Evolutionary conservation across 37 sponge, comb jelly and placozoan genomes (phyloP).

Genomic region (Ianthella basta): DNA sequence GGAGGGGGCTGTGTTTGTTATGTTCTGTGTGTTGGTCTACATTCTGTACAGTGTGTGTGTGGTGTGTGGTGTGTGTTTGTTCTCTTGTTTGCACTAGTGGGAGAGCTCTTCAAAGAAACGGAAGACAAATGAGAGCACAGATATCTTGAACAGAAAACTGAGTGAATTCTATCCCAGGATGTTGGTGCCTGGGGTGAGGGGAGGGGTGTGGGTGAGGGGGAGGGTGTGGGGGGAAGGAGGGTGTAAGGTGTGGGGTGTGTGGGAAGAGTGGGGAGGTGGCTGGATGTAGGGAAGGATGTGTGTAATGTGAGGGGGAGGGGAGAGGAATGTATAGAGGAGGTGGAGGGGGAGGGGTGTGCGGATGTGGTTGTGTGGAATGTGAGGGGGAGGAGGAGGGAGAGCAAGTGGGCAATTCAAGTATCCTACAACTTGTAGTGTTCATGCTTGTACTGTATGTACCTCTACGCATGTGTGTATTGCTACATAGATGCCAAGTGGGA

Average conservation of each 20-base stretch:
- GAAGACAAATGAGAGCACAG: not conserved
- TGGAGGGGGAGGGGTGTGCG: not conserved
- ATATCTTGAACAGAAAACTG: slow-evolving; percentile 36
- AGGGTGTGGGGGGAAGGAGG: too few relatives aligned
- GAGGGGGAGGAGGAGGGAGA: not conserved
- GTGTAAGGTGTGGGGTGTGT: too few relatives aligned
- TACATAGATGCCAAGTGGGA: not conserved
- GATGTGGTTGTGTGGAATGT: not conserved
- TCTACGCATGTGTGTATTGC: slow-evolving; percentile 18
- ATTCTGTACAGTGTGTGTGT: too few relatives aligned
- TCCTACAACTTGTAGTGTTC: too few relatives aligned
- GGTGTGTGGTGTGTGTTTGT: not conserved
- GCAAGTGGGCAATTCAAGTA: too few relatives aligned
- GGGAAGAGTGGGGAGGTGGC: too few relatives aligned
- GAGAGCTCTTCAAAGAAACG: slow-evolving; percentile 10
- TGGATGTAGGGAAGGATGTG: too few relatives aligned
- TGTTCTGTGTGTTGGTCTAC: too few relatives aligned
- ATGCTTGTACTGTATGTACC: too few relatives aligned
- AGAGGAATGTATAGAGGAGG: not conserved
- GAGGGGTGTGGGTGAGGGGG: not conserved
- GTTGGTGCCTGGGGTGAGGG: not conserved
- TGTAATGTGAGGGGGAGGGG: not conserved
- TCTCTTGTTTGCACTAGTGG: not conserved
- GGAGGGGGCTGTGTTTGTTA: too few relatives aligned
- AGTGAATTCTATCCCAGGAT: slow-evolving; percentile 54